Base-by-base conservation (phyloP, 2,888 invertebrate genomes). In the Campoplex nolae region DNA sequence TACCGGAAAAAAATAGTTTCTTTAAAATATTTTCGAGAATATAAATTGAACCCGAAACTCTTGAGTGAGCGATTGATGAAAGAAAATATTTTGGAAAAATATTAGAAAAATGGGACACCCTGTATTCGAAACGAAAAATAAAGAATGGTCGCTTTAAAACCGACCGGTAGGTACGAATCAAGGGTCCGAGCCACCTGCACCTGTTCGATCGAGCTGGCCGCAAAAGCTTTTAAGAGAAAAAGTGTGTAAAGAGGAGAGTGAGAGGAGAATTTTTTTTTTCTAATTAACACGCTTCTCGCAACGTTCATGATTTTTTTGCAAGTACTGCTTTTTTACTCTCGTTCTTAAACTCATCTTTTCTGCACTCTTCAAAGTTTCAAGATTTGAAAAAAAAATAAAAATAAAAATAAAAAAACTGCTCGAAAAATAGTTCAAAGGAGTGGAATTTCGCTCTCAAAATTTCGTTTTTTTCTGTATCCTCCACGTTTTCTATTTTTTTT, bases 171-270 rank as follows among this genome's bases (percentile, higher is more conserved):
- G 51, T 35, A 67, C n/a, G 54, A 62, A 65, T 51, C 48, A 74
- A 67, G 80, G 71, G 62, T 51, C 58, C 80, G 32, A 80, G 74
- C 74, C 62, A 86, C 84, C 84, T 88, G 90, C 92, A 92, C 92
- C 92, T 92, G 92, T 92, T 92, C 91, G 91, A 92, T 92, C 90
- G 90, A 89, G 88, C 90, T 89, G 90, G 88, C 90, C 90, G 88
- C 91, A 91, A 92, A 92, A 91, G 86, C 86, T 77, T 84, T 68
- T 54, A 80, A 73, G 62, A 42, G 77, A 77, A 77, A 74, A 65
- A 51, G 54, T 73, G 80, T 51, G 62, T 67, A 38, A 70, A 48
- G 73, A 58, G 75, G 65, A 28, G 68, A 84, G 38, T 45, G 58
- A 70, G 62, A 76, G 56, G 79, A 71, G 70, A 58, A 68, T 48